A percentile compares a stretch with the other conserved stretches of the same genome.
phyloP scores from a whole-genome alignment of 1,140 invertebrate genomes.

The Heliconius congener region DNA sequence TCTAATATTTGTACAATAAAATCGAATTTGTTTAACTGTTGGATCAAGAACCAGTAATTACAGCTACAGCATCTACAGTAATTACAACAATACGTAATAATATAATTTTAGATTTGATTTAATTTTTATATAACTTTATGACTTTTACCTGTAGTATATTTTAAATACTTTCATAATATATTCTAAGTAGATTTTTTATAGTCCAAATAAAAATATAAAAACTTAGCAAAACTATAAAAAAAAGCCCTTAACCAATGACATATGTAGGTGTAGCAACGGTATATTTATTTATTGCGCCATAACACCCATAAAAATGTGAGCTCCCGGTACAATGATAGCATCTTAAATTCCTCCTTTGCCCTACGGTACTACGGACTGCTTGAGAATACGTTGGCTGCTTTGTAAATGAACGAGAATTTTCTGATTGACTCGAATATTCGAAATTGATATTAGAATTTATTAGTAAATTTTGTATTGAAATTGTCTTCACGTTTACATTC shows the following conservation, averaged over 20 bases:
- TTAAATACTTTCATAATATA: no score
- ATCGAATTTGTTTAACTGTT: no score
- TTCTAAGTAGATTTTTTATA: no score
- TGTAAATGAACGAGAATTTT: slow-evolving; percentile 65
- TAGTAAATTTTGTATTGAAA: slow-evolving; percentile 20
- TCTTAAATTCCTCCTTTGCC: slow-evolving; percentile 67
- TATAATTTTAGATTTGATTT: no score
- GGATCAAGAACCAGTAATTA: no score
- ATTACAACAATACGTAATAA: no score
- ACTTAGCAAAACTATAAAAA: slow-evolving; percentile 57
- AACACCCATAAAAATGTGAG: slow-evolving; percentile 77
- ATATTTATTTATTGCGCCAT: slow-evolving; percentile 77
- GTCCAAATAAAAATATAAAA: slow-evolving; percentile 21
- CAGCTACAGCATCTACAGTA: no score
- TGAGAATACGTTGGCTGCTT: slow-evolving; percentile 66
- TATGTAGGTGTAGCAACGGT: slow-evolving; percentile 75
- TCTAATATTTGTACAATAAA: no score
- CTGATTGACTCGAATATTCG: slow-evolving; percentile 60
- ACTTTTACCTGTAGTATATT: no score
- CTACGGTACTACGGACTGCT: slow-evolving; percentile 35
- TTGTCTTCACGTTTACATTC: slow-evolving; percentile 25
- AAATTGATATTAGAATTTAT: slow-evolving; percentile 62
- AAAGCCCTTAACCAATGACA: slow-evolving; percentile 58
- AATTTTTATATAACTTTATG: no score
- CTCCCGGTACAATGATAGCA: slow-evolving; percentile 69